Evolutionary conservation across 2,113 vertebrate species (phyloP), one percentile per base, ranked within the genome.

Genomic region (Myotis brandtii): DNA sequence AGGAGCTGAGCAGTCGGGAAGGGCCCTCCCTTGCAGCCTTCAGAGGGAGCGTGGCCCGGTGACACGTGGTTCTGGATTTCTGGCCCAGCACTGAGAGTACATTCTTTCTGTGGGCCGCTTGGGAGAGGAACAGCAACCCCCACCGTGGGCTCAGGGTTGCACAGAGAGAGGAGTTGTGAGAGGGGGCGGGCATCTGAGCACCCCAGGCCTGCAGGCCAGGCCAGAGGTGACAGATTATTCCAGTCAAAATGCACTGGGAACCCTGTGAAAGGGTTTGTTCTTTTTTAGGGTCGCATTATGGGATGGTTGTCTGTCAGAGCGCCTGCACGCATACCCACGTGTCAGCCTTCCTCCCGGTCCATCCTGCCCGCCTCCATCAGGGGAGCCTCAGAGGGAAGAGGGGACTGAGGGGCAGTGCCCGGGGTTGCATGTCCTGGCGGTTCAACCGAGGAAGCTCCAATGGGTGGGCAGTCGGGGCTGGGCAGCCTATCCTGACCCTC

Each of bases 271-370:
- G 52, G 0, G 3, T 64, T n/a, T 17, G 16, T 54, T 48, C 12
- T 13, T 43, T 59, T 48, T 27, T 8, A 7, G 13, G 18, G 48
- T 6, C 18, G 7, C 21, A 0, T n/a, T 56, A 18, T 9, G 30
- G 1, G 13, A 50, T 5, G 13, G 6, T 11, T 34, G 27, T 5
- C 48, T n/a, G 10, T 11, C 11, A 4, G 86, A 8, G 46, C 56
- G 67, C n/a, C 7, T 1, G 40, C n/a, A 6, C 0, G 4, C 2
- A 14, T 4, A 13, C 30, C 81, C 66, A 43, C 2, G 59, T 0
- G 20, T 27, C 18, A 18, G 50, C 11, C 37, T 25, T 50, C 20
- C 50, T 14, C 48, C 25, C 0, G 27, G 46, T 7, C 27, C 0
- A 0, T 30, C 23, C 40, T 27, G 17, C 48, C 30, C 4, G 1